A percentile compares a stretch with the other conserved stretches of the same genome.
These are phyloP conservation scores for Littorina saxatilis DNA, from an alignment of 1,140 invertebrate genomes.

Conservation along the genomic window DNA sequence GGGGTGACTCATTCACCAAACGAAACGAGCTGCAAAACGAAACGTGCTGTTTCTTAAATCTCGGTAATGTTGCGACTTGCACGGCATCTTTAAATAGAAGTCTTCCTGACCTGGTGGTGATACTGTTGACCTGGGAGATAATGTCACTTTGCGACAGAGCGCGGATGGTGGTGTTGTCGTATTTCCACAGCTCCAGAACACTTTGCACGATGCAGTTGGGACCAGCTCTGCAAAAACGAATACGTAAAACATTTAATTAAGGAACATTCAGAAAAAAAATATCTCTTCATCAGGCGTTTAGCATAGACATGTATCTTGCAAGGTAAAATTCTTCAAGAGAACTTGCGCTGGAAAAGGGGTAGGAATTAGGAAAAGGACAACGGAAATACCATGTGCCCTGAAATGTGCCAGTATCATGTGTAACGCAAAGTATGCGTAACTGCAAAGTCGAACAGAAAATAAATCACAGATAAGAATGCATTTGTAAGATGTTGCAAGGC, in stretches of 20 bases:
- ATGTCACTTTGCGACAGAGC: conserved; percentile 40
- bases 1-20: too few species aligned
- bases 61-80: too few species aligned
- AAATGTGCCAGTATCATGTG: too few species aligned
- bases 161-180: conserved; percentile 44
- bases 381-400: too few species aligned
- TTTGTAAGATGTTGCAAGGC: too few species aligned
- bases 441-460: not conserved
- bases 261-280: not conserved
- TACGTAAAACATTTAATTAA: too few species aligned
- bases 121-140: conserved; percentile 40
- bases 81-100: too few species aligned
- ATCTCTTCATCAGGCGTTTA: not conserved
- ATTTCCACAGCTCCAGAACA: conserved; percentile 58
- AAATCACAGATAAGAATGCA: not conserved
- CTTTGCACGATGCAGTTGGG: conserved; percentile 52
- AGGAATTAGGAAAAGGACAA: too few species aligned
- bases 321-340: not conserved
- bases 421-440: not conserved
- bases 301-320: not conserved
- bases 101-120: conserved; percentile 49
- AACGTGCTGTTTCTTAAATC: too few species aligned
- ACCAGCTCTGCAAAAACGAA: conserved; percentile 43
- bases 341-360: too few species aligned
- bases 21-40: too few species aligned